These are phyloP conservation scores for Lapara coniferarum DNA, from an alignment of 2,888 invertebrate genomes.

Conservation along the genomic window DNA sequence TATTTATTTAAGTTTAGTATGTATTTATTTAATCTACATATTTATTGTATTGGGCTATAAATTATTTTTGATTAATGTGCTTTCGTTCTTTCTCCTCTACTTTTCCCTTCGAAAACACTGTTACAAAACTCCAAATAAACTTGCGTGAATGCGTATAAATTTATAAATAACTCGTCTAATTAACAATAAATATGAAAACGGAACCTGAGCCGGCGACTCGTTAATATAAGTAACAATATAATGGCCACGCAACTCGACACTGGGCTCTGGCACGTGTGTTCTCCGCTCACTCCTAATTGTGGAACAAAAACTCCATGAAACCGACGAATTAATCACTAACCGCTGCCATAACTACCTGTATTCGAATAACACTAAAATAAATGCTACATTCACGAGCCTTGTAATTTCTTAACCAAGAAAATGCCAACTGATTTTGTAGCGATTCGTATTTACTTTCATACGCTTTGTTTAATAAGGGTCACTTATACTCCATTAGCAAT, in stretches of 20 bases:
- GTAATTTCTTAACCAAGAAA: slow-evolving; percentile 23
- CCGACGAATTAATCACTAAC: slow-evolving; percentile 74
- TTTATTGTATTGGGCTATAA: too few relatives aligned
- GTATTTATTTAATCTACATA: too few relatives aligned
- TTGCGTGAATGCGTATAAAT: slow-evolving; percentile 10
- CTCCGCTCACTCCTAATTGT: slow-evolving; percentile 65
- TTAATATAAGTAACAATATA: slow-evolving; percentile 65
- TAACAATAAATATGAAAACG: slow-evolving; percentile 67
- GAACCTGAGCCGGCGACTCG: slow-evolving; percentile 61
- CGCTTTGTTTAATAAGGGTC: slow-evolving; percentile 22
- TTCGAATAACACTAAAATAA: slow-evolving; percentile 63
- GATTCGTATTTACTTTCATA: slow-evolving; percentile 19
- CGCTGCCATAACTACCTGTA: slow-evolving; percentile 58
- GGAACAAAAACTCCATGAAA: slow-evolving; percentile 77
- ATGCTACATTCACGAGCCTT: slow-evolving; percentile 50
- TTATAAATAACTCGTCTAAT: slow-evolving; percentile 56
- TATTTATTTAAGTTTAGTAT: too few relatives aligned
- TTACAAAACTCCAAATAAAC: neutral
- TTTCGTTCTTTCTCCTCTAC: too few relatives aligned
- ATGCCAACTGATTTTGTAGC: slow-evolving; percentile 11
- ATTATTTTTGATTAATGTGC: too few relatives aligned
- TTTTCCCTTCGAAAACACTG: neutral
- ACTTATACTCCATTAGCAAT: neutral
- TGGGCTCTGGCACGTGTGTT: slow-evolving; percentile 58
- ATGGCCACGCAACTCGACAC: slow-evolving; percentile 67